Evolutionary conservation across 2,113 vertebrate species (phyloP), one percentile per base, ranked within the genome.

Genomic region (Corythoichthys haematopterus): DNA sequence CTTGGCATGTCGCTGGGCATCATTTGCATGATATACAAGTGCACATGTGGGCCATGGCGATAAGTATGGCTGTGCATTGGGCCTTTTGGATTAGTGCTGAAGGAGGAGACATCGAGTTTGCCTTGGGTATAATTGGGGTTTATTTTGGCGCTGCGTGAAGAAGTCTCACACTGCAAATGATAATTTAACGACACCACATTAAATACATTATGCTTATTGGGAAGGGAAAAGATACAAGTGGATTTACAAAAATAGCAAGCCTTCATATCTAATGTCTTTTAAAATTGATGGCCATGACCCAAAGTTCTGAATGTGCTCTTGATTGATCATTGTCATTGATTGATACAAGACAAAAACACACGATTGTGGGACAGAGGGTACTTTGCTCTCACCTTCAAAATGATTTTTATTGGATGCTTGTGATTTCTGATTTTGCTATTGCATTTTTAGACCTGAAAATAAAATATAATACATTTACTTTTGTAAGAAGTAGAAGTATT

Each of bases 21-120:
- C 86, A 78, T 90, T 90, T 89, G 87, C 87, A 89, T 82, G 84
- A 72, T 76, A 80, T 82, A 78, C 80, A 80, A 88, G 83, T 86
- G 84, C 80, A 84, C 81, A 85, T 89, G 85, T 88, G 88, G 89
- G 88, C 81, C 85, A 71, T 66, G 65, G 66, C 45, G 86, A 91
- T 89, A 89, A 90, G 81, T 87, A 77, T 72, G 56, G 68, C 75
- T 67, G 67, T 75, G 75, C 65, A 65, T 70, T 40, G 47, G 76
- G 76, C 72, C 78, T 80, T 69, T 69, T 82, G 78, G 83, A 85
- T 90, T 87, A 88, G 77, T 74, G 79, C 57, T 73, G 80, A 84
- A 85, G 78, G 71, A 79, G 74, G 77, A 78, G 81, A 81, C 80
- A 71, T 65, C 51, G 48, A 66, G 58, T 66, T 76, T 82, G 79